Evolutionary conservation across 2,113 vertebrate genomes (phyloP).

Genomic region (Toxotes jaculatrix): DNA sequence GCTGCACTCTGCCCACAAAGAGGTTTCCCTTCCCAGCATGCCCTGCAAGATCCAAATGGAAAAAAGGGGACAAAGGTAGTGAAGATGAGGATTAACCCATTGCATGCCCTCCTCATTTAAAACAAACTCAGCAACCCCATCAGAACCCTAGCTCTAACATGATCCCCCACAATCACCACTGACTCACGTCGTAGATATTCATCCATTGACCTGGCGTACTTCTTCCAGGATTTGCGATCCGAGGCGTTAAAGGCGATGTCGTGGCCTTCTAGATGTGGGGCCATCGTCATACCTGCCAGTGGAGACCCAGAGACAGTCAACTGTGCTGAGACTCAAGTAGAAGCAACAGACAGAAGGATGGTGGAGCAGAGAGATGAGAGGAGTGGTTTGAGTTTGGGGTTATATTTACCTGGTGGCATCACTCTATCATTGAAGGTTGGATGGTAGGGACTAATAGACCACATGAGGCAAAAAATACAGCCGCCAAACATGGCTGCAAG

Average conservation of each 20-base stretch:
- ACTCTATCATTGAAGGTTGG: conserved; percentile 92
- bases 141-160: not conserved
- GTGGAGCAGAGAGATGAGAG: not conserved
- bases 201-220: conserved; percentile 90
- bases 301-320: conserved; percentile 80
- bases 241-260: conserved; percentile 91
- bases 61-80: conserved; percentile 69
- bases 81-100: conserved; percentile 66
- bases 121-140: conserved; percentile 52
- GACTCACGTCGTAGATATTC: conserved; percentile 91
- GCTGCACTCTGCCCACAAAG: conserved; percentile 80
- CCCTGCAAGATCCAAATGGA: conserved; percentile 74
- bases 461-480: conserved; percentile 92
- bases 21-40: conserved; percentile 83
- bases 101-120: conserved; percentile 47
- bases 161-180: not conserved
- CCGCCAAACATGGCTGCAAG: conserved; percentile 95
- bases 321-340: conserved; percentile 70
- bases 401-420: conserved; percentile 91
- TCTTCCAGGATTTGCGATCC: conserved; percentile 90
- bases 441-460: conserved; percentile 93
- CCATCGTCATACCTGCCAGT: conserved; percentile 94
- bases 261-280: conserved; percentile 89
- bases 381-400: not conserved
- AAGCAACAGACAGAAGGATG: conserved; percentile 48